A percentile compares a stretch with the other conserved stretches of the same genome.
Conservation (phyloP, 2,113 vertebrate genomes). For the Calonectris borealis region DNA sequence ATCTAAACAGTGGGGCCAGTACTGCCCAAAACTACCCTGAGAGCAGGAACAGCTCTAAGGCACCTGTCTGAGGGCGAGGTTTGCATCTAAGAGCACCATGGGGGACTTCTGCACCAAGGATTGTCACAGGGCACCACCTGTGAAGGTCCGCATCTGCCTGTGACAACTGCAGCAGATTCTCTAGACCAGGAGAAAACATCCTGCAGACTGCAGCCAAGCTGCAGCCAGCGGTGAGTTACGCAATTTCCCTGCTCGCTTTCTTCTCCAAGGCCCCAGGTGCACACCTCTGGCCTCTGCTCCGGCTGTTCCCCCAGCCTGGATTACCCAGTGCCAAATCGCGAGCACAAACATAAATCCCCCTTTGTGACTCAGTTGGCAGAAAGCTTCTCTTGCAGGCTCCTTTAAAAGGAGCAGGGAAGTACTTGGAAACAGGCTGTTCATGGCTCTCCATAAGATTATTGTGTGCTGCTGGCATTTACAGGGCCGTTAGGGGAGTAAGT, state of each 20-base stretch:
- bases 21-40: not conserved
- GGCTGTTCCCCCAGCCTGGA: not conserved
- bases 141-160: not conserved
- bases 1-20: not conserved
- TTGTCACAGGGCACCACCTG: not conserved
- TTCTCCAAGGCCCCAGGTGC: not conserved
- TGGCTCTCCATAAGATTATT: not conserved
- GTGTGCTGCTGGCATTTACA: not conserved
- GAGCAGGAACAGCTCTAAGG: not conserved
- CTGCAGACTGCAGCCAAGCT: not conserved
- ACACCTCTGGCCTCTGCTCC: not conserved
- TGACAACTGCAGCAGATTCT: not conserved
- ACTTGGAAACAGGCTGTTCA: not conserved
- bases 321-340: not conserved
- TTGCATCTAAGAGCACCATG: not conserved
- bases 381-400: not conserved
- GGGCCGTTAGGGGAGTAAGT: not conserved
- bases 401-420: conserved; percentile 13
- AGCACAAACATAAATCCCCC: conserved; percentile 26
- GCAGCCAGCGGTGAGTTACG: not conserved
- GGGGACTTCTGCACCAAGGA: not conserved
- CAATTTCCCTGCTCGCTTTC: not conserved
- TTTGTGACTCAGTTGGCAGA: not conserved
- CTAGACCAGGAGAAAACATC: not conserved
- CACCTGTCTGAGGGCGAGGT: not conserved